A percentile compares a stretch with the other conserved stretches of the same genome.
phyloP scores from a whole-genome alignment of 2,797 vertebrate species.

The Sebastiscus tertius region DNA sequence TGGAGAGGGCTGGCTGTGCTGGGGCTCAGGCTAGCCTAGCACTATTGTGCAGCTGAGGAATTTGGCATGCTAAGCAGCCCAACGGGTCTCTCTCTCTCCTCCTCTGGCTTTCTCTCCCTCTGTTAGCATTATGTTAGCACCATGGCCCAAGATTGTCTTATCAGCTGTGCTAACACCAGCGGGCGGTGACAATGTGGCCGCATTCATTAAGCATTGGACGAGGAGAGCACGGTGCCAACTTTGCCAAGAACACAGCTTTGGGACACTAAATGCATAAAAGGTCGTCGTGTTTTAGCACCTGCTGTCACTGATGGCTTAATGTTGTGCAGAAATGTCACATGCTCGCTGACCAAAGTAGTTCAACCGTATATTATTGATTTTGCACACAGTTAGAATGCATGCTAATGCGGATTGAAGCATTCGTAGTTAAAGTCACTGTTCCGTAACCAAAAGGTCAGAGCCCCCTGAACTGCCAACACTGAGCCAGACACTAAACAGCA shows the following conservation, averaged over 20 bases:
- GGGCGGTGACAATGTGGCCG: conserved; percentile 41
- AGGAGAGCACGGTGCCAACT: conserved; percentile 18
- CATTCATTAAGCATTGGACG: conserved; percentile 39
- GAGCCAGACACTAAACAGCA: not conserved
- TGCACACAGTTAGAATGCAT: not conserved
- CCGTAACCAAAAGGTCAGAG: not conserved
- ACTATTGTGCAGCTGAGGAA: conserved; percentile 82
- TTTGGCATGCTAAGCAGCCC: conserved; percentile 76
- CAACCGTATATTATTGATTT: not conserved
- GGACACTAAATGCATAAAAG: conserved; percentile 14
- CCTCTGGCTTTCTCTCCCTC: conserved; percentile 40
- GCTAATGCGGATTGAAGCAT: not conserved
- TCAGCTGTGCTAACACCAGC: conserved; percentile 73
- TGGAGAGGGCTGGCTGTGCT: conserved; percentile 69
- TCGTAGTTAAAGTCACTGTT: not conserved
- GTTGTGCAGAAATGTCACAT: conserved; percentile 8
- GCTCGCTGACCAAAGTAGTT: not conserved
- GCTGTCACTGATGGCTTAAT: conserved; percentile 11
- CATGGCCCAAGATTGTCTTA: conserved; percentile 66
- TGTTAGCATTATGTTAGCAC: conserved; percentile 60
- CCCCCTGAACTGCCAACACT: not conserved
- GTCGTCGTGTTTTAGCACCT: not conserved
- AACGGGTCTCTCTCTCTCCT: conserved; percentile 13
- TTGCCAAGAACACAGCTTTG: conserved; percentile 24
- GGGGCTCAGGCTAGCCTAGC: conserved; percentile 68